Evolutionary conservation across 2,797 vertebrate species (phyloP).

Genomic region (Meda fulgida): DNA sequence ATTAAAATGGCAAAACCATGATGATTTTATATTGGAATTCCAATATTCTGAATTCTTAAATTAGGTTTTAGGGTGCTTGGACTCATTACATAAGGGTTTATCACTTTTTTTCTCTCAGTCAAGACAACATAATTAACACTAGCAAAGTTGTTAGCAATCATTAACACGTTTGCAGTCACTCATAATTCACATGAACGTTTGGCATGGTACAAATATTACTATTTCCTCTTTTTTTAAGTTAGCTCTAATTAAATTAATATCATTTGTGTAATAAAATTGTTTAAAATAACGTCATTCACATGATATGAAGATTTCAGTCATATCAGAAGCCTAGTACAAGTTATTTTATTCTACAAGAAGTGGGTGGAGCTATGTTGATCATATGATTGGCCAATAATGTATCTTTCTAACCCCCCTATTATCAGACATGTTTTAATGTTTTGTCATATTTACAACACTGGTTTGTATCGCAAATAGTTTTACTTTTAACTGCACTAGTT

Average conservation of each 20-base stretch:
- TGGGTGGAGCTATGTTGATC: not conserved
- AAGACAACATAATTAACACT: not conserved
- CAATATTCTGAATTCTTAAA: not conserved
- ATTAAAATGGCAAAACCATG: not conserved
- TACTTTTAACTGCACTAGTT: not conserved
- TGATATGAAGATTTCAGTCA: not conserved
- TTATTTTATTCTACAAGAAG: not conserved
- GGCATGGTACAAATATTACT: not conserved
- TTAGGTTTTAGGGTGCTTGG: not conserved
- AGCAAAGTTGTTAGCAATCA: constrained; percentile 11
- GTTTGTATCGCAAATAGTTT: not conserved
- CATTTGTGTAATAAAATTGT: not conserved
- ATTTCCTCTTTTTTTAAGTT: not conserved
- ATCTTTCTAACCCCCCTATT: not conserved
- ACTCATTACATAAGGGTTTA: not conserved
- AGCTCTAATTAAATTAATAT: no score
- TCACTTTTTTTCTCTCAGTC: not conserved
- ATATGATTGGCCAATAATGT: not conserved
- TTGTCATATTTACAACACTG: not conserved
- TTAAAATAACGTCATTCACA: not conserved
- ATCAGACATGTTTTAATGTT: not conserved
- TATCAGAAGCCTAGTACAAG: not conserved
- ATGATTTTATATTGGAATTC: not conserved
- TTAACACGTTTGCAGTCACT: constrained; percentile 15
- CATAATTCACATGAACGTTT: not conserved